A percentile compares a stretch with the other conserved stretches of the same genome.
Conservation (phyloP, 1,140 invertebrate genomes). For the Drosophila subpulchrella region DNA sequence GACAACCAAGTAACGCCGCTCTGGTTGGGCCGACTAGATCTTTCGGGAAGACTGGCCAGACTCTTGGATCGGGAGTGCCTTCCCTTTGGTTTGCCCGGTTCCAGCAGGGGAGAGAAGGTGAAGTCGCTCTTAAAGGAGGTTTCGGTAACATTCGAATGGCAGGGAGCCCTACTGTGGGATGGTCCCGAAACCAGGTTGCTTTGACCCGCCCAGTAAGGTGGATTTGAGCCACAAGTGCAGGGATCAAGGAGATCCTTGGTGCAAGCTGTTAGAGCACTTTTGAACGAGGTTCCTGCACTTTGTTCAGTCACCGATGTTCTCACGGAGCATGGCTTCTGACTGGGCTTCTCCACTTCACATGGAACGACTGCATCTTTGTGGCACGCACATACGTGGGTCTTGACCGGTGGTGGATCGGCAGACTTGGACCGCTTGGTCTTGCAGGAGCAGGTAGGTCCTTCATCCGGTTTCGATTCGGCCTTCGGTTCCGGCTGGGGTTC, state of each 20-base stretch:
- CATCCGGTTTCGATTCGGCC: not conserved
- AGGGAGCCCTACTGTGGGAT: not conserved
- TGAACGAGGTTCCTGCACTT: not conserved
- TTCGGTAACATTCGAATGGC: not conserved
- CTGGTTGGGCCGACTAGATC: too few species aligned
- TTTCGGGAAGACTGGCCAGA: not conserved
- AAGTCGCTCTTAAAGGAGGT: not conserved
- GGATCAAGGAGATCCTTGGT: constrained; percentile 3
- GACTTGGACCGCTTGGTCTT: constrained; percentile 4
- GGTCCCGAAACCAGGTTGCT: constrained; percentile 4
- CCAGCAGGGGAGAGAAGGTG: not conserved
- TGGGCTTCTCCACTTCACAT: not conserved
- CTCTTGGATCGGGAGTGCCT: constrained; percentile 1
- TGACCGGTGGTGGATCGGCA: constrained; percentile 26
- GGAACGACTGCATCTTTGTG: not conserved
- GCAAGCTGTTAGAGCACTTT: not conserved
- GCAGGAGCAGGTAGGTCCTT: constrained; percentile 2
- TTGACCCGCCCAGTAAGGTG: constrained; percentile 17
- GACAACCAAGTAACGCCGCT: constrained; percentile 9
- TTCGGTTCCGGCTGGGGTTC: not conserved
- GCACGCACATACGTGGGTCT: not conserved
- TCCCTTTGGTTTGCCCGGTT: not conserved
- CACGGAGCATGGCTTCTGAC: not conserved
- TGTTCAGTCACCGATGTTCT: not conserved
- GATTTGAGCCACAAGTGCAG: not conserved